phyloP scores from a whole-genome alignment of 2,113 vertebrate species.

The Pachyramphus minor region DNA sequence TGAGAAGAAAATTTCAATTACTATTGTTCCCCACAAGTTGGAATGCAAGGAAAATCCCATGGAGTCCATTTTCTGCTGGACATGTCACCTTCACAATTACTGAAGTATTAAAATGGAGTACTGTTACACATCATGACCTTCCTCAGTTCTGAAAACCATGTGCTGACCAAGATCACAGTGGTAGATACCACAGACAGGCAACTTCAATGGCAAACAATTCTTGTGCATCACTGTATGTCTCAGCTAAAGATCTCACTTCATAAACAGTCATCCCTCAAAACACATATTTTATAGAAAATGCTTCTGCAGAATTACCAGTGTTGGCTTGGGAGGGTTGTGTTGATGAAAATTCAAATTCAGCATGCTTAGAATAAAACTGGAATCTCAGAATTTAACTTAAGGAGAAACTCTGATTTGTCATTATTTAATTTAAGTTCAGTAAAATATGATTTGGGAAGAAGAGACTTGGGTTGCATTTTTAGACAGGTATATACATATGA shows the following conservation, averaged over 20 bases:
- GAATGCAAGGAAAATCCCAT: background rate
- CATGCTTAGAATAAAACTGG: background rate
- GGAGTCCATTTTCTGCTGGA: background rate
- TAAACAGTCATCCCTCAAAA: background rate
- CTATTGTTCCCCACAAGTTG: background rate
- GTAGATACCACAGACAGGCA: background rate
- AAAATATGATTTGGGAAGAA: background rate
- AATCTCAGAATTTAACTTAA: background rate
- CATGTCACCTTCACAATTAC: background rate
- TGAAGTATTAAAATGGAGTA: background rate
- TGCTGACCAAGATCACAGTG: background rate
- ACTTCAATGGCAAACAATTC: background rate
- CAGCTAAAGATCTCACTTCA: background rate
- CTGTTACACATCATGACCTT: background rate
- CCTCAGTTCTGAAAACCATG: accelerated
- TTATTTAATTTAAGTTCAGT: background rate
- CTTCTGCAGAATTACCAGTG: background rate
- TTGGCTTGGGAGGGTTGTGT: background rate
- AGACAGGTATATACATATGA: background rate
- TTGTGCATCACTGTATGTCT: background rate
- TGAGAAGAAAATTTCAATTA: background rate
- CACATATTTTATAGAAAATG: background rate
- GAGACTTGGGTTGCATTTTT: background rate
- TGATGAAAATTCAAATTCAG: background rate
- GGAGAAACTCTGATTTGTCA: background rate